Evolutionary conservation across 2,888 invertebrate species (phyloP).

Genomic region (Fissipunctia ypsillon): DNA sequence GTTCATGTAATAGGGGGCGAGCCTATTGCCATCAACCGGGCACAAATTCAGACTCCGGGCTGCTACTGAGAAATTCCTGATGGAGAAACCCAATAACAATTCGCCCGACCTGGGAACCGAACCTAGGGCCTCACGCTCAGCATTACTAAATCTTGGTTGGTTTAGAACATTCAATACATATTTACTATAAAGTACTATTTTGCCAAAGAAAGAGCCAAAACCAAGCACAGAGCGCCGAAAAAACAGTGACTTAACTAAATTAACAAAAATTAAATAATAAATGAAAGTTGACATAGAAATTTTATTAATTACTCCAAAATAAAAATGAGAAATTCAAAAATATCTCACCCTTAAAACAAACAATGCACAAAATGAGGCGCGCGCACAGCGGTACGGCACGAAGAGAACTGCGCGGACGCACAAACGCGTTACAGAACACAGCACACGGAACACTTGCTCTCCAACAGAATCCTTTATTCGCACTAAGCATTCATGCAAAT

Average conservation of each 20-base stretch:
- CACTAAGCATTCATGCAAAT: constrained; percentile 52
- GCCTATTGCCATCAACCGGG: too few species aligned
- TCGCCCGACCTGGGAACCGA: too few species aligned
- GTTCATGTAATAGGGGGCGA: too few species aligned
- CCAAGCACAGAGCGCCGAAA: background rate
- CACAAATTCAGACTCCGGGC: too few species aligned
- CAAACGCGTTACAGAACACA: constrained; percentile 19
- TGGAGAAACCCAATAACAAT: too few species aligned
- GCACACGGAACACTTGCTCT: constrained; percentile 40
- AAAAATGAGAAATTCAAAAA: constrained; percentile 30
- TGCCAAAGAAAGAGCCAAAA: constrained; percentile 27
- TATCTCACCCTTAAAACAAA: constrained; percentile 59
- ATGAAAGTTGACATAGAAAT: background rate
- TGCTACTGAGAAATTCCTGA: too few species aligned
- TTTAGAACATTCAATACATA: constrained; percentile 14
- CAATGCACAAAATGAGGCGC: constrained; percentile 54
- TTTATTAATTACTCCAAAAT: background rate
- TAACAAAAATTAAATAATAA: background rate
- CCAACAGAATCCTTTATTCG: constrained; percentile 56
- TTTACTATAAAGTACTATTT: background rate
- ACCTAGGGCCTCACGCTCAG: too few species aligned
- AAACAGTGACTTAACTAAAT: background rate
- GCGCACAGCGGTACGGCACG: constrained; percentile 57
- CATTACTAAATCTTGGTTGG: too few species aligned
- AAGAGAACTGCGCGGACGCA: constrained; percentile 60